Base-by-base conservation (phyloP, 2,113 vertebrate species). In the Kryptolebias marmoratus region DNA sequence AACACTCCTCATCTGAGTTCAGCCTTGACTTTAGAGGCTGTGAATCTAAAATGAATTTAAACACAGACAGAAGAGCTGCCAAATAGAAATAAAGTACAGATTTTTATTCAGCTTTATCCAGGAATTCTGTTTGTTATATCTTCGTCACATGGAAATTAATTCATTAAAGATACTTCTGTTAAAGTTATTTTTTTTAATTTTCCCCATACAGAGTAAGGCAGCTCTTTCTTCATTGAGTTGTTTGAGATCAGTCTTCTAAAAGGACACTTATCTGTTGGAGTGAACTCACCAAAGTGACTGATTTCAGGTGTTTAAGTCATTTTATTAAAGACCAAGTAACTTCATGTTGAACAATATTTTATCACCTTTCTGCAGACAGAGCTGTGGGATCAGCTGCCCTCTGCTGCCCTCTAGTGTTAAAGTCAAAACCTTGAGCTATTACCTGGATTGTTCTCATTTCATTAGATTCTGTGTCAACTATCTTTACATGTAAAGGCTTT, bases 321-420 rank as follows among this genome's bases (percentile, higher is more conserved):
- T 36, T 55, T 1, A 39, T 6, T 42, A 47, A 42, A 3, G 16
- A 16, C 3, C 15, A 16, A 14, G 8, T n/a, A 13, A 60, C 2
- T 16, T 15, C 31, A 16, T 10, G 15, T 18, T 36, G 15, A 32
- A 36, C 1, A 1, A 13, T 32, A 32, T 4, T 39, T 15, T 14
- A 9, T 16, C 5, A 0, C 16, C 28, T 42, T 10, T 42, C 39
- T 42, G 62, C 15, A 48, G 47, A 48, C 5, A 2, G 15, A 14
- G 2, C 47, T 44, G 11, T 36, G 1, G 12, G 22, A 45, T 71
- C 27, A 1, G 14, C 47, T 63, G 54, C 42, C n/a, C 8, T 71
- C 55, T 82, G 72, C 72, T 81, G 68, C 85, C 85, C 69, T 59
- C 87, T 56, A 56, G 72, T 81, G 87, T 7, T 59, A 0, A 45